Evolutionary conservation across 2,113 vertebrate species (phyloP).

Genomic region (Bubo bubo): DNA sequence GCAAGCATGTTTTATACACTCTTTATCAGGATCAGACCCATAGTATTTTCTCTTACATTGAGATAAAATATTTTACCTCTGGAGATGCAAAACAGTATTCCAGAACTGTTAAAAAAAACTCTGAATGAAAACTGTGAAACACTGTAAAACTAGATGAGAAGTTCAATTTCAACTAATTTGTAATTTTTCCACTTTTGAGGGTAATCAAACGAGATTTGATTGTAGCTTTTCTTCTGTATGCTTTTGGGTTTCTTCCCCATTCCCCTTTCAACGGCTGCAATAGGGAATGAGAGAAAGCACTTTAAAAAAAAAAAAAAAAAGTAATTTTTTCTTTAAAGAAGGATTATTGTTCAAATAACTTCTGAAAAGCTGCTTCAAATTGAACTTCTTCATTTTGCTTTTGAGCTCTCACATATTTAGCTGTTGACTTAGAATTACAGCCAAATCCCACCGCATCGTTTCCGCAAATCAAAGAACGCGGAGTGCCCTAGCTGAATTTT

Average conservation of each 20-base stretch:
- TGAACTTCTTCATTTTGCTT: background rate
- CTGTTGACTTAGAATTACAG: fast-evolving
- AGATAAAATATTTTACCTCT: background rate
- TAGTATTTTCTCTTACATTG: background rate
- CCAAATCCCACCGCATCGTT: fast-evolving
- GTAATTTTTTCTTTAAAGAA: background rate
- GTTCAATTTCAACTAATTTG: background rate
- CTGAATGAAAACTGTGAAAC: background rate
- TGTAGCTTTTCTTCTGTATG: background rate
- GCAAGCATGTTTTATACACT: fast-evolving
- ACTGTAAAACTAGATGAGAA: background rate
- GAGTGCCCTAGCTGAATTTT: fast-evolving
- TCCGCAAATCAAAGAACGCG: fast-evolving
- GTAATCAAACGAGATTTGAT: background rate
- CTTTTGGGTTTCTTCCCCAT: background rate
- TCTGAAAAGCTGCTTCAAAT: background rate
- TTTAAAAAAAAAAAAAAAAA: background rate
- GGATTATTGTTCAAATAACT: background rate
- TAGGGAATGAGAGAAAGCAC: background rate
- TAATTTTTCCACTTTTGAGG: background rate
- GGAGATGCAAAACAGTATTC: background rate
- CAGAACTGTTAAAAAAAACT: background rate
- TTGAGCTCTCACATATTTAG: fast-evolving
- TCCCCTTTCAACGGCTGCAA: background rate
- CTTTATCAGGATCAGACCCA: background rate